Percentiles rank a stretch among this genome's conserved stretches.
phyloP scores from a whole-genome alignment of 2,797 vertebrate species.

The Carduelis carduelis region DNA sequence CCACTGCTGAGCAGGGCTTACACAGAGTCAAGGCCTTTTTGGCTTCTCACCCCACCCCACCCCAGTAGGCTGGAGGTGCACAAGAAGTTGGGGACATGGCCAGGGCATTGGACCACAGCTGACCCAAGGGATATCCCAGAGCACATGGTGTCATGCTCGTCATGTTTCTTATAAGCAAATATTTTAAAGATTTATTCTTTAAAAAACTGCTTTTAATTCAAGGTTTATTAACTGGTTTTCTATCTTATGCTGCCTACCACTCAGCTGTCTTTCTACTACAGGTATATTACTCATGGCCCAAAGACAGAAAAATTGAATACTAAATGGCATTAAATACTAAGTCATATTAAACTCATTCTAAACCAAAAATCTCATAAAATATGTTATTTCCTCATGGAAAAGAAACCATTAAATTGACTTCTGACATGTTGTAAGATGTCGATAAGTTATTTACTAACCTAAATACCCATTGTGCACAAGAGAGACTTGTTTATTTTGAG shows the following conservation, averaged over 20 bases:
- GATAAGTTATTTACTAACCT: neutral
- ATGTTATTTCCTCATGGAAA: neutral
- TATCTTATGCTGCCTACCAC: neutral
- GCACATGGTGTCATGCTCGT: accelerated
- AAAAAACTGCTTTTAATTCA: neutral
- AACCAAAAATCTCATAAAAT: neutral
- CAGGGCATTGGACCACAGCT: neutral
- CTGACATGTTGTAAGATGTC: neutral
- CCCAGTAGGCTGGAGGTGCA: neutral
- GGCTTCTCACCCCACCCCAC: neutral
- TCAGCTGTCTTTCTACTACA: neutral
- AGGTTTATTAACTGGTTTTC: neutral
- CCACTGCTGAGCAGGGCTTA: neutral
- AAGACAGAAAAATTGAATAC: neutral
- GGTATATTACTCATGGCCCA: neutral
- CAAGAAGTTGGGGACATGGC: accelerated
- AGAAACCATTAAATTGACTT: neutral
- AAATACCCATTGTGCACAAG: neutral
- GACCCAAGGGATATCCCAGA: neutral
- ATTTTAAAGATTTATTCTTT: neutral
- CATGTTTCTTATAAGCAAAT: neutral
- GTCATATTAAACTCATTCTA: neutral
- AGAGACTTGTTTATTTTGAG: neutral
- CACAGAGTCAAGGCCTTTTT: neutral
- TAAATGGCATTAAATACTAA: neutral